Evolutionary conservation across 2,888 invertebrate genomes (phyloP).

Genomic region (Sicus ferrugineus): DNA sequence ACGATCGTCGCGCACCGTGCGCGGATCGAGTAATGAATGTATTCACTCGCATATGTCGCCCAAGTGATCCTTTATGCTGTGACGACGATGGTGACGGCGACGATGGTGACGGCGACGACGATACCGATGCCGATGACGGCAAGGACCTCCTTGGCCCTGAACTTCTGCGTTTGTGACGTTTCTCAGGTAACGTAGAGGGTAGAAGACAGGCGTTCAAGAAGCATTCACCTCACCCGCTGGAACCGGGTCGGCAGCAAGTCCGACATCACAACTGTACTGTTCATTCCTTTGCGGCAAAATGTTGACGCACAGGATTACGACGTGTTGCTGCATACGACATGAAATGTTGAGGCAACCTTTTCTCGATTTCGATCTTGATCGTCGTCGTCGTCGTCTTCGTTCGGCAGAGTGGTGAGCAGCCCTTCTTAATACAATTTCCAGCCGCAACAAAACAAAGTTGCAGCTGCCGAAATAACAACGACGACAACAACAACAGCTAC

Average conservation of each 20-base stretch:
- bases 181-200: conserved; percentile 22
- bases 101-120: neutral
- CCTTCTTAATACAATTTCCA: conserved; percentile 12
- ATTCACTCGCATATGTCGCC: conserved; percentile 27
- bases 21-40: too few relatives aligned
- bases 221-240: conserved; percentile 20
- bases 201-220: conserved; percentile 12
- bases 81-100: neutral
- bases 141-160: conserved; percentile 1
- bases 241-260: neutral
- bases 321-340: conserved; percentile 21
- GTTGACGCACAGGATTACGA: conserved; percentile 26
- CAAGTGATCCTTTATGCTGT: conserved; percentile 7
- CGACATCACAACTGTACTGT: neutral
- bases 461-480: conserved; percentile 33
- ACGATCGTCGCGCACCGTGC: conserved; percentile 13
- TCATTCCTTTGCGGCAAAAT: conserved; percentile 18
- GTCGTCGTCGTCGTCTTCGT: neutral
- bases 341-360: conserved; percentile 31
- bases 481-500: neutral
- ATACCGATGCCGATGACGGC: conserved; percentile 1
- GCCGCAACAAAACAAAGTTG: conserved; percentile 29
- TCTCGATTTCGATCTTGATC: conserved; percentile 7
- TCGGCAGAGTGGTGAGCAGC: conserved; percentile 9
- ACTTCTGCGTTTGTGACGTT: neutral